A percentile compares a stretch with the other conserved stretches of the same genome.
These are phyloP conservation scores for Metalampra italica DNA, from an alignment of 2,888 invertebrate genomes.

Conservation along the genomic window DNA sequence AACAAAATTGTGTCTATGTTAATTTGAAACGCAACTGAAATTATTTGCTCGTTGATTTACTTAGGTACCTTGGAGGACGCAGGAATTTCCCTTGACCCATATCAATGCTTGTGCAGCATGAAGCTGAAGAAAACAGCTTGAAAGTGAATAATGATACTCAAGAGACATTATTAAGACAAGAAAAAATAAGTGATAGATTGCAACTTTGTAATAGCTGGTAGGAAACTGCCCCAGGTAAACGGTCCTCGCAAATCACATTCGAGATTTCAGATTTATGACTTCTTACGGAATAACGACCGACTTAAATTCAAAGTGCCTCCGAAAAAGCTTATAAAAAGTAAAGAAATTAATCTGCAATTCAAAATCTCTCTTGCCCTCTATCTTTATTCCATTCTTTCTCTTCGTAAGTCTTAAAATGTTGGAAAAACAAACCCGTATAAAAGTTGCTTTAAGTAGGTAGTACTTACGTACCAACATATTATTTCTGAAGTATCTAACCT, in stretches of 20 bases:
- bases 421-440: neutral
- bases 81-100: too few species aligned
- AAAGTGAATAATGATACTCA: neutral
- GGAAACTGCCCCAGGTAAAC: neutral
- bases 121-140: neutral
- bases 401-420: conserved; percentile 20
- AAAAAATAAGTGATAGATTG: conserved; percentile 5
- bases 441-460: neutral
- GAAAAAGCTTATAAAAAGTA: conserved; percentile 59
- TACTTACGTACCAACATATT: neutral
- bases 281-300: conserved; percentile 39
- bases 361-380: conserved; percentile 51
- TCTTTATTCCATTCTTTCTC: conserved; percentile 37
- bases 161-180: conserved; percentile 4
- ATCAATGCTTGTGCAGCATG: neutral
- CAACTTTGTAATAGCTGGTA: neutral
- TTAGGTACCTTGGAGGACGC: too few species aligned
- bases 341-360: conserved; percentile 68
- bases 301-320: conserved; percentile 51
- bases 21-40: too few species aligned
- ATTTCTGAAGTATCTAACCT: neutral
- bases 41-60: too few species aligned
- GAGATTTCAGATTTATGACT: conserved; percentile 31
- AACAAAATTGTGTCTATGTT: too few species aligned
- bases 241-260: conserved; percentile 2